Percentiles rank a stretch among this genome's conserved stretches.
Conservation (phyloP, 2,888 invertebrate genomes). For the Eucriotettix oculatus region DNA sequence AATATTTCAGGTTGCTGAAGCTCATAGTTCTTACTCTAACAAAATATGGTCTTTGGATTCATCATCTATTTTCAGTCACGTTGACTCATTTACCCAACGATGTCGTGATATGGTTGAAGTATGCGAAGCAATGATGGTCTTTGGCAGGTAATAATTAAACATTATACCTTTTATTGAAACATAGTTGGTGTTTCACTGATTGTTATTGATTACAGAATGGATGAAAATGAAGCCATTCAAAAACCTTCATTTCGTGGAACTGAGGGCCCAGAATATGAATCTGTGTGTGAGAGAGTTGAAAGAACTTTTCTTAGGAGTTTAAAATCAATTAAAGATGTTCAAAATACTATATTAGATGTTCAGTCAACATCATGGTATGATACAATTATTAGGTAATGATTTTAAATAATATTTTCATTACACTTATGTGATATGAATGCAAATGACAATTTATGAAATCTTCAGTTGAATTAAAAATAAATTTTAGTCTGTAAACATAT, state of each 20-base stretch:
- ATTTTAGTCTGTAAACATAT: not conserved
- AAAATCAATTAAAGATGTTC: slow-evolving; percentile 38
- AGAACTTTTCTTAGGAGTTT: slow-evolving; percentile 52
- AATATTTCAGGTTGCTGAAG: slow-evolving; percentile 33
- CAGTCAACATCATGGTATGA: slow-evolving; percentile 72
- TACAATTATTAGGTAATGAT: slow-evolving; percentile 32
- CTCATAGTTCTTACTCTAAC: slow-evolving; percentile 34
- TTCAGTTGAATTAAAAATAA: not conserved
- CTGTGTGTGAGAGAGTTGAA: slow-evolving; percentile 53
- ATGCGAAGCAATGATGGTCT: slow-evolving; percentile 77
- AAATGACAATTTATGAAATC: not conserved
- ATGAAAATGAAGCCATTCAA: slow-evolving; percentile 50
- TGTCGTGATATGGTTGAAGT: slow-evolving; percentile 75
- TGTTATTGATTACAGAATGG: slow-evolving; percentile 30
- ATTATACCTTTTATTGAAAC: not conserved
- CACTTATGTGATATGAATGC: not conserved
- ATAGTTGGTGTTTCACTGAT: not conserved
- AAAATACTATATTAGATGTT: slow-evolving; percentile 54
- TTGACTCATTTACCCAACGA: slow-evolving; percentile 71
- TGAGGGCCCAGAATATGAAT: slow-evolving; percentile 46
- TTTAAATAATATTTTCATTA: not conserved
- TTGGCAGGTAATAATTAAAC: slow-evolving; percentile 40
- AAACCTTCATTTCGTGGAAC: slow-evolving; percentile 65
- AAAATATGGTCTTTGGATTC: slow-evolving; percentile 58
- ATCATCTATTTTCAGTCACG: slow-evolving; percentile 69